These are phyloP conservation scores for Astreopora myriophthalma DNA, from an alignment of 64 coral and sea anemone genomes.

Conservation along the genomic window DNA sequence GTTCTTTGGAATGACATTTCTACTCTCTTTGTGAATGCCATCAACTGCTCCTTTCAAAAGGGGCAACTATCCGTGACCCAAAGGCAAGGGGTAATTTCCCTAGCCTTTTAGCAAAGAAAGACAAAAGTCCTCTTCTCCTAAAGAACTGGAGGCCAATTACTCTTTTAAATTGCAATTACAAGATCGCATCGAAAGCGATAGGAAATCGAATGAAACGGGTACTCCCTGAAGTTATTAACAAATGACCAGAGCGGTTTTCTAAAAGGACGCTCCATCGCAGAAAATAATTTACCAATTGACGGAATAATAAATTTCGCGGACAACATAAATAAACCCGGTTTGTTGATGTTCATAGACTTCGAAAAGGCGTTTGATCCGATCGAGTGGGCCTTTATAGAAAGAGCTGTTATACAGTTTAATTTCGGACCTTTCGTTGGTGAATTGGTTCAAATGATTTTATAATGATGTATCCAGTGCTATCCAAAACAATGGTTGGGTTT, in stretches of 20 bases:
- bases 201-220: neutral
- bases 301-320: no score
- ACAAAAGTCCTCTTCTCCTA: neutral
- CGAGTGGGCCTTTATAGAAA: neutral
- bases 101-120: neutral
- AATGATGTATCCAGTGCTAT: neutral
- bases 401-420: neutral
- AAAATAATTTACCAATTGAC: no score
- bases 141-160: neutral
- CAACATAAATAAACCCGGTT: no score
- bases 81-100: neutral
- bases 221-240: no score
- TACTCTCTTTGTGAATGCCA: neutral
- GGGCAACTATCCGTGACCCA: neutral
- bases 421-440: neutral
- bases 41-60: neutral
- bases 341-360: no score
- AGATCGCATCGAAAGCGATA: neutral
- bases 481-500: neutral
- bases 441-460: neutral
- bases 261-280: neutral
- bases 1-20: neutral
- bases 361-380: no score
- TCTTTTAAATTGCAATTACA: neutral
- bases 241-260: neutral